Evolutionary conservation across 2,113 vertebrate species (phyloP).

Genomic region (Pitta sordida): DNA sequence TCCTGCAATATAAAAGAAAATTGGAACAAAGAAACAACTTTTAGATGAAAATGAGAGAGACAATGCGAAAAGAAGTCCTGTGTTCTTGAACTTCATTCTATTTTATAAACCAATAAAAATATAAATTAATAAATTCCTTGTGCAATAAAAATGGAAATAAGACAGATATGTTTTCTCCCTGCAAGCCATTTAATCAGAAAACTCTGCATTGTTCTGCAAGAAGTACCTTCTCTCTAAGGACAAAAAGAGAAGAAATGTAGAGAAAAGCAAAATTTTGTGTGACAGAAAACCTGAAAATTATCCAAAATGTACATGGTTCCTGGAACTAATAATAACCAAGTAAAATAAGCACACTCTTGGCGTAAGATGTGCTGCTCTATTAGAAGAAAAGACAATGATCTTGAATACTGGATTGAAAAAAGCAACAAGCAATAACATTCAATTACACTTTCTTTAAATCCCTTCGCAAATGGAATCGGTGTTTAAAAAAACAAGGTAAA

Average conservation of each 20-base stretch:
- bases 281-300: background rate
- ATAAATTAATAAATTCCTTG: constrained; percentile 2
- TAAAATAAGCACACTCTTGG: background rate
- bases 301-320: background rate
- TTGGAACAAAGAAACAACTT: background rate
- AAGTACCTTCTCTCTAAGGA: background rate
- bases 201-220: background rate
- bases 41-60: background rate
- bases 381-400: background rate
- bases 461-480: background rate
- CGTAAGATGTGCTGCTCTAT: background rate
- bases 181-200: background rate
- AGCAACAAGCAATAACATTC: background rate
- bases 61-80: background rate
- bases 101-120: constrained; percentile 24
- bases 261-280: background rate
- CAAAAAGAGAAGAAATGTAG: background rate
- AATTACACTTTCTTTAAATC: background rate
- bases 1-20: background rate
- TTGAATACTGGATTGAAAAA: background rate
- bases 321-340: background rate
- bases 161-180: background rate
- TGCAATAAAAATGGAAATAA: constrained; percentile 36
- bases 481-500: background rate
- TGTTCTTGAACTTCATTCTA: background rate